Percentiles rank a stretch among this genome's conserved stretches.
Evolutionary conservation across 2,113 vertebrate species (phyloP).

Genomic region (Nibea coibor): DNA sequence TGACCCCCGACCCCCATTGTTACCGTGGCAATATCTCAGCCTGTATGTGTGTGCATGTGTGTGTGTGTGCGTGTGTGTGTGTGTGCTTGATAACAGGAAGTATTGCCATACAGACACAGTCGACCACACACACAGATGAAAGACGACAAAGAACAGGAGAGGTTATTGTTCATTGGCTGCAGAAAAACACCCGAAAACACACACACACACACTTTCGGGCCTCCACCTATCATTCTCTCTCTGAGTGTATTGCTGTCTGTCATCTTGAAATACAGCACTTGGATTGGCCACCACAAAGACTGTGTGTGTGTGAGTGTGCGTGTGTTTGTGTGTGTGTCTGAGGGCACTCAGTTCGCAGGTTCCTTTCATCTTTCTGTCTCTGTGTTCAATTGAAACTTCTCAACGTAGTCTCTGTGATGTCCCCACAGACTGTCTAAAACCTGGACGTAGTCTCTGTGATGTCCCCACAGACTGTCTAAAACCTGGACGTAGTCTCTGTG

Average conservation of each 20-base stretch:
- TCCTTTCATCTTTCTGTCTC: slow-evolving; percentile 35
- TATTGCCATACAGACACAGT: slow-evolving; percentile 18
- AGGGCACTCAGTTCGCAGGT: background rate
- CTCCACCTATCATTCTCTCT: slow-evolving; percentile 70
- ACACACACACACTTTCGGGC: slow-evolving; percentile 32
- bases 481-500: too few species aligned
- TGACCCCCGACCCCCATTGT: slow-evolving; percentile 60
- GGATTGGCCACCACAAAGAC: slow-evolving; percentile 57
- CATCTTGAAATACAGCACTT: slow-evolving; percentile 66
- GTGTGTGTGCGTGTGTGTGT: slow-evolving; percentile 8
- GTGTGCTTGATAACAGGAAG: slow-evolving; percentile 53
- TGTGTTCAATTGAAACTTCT: slow-evolving; percentile 2
- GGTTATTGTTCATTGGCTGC: slow-evolving; percentile 59
- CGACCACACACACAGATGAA: slow-evolving; percentile 55
- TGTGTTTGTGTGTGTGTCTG: slow-evolving; percentile 32
- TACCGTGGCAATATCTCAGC: slow-evolving; percentile 2
- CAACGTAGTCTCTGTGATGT: too few species aligned
- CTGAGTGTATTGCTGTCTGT: slow-evolving; percentile 70
- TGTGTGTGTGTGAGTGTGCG: slow-evolving; percentile 20
- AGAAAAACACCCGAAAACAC: slow-evolving; percentile 47
- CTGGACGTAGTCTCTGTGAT: too few species aligned
- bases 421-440: too few species aligned
- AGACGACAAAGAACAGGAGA: slow-evolving; percentile 64
- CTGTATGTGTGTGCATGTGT: slow-evolving; percentile 12
- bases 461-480: too few species aligned